Percentiles rank a stretch among this genome's conserved stretches.
Conservation (phyloP, 2,113 vertebrate genomes). For the Ploceus nigricollis region DNA sequence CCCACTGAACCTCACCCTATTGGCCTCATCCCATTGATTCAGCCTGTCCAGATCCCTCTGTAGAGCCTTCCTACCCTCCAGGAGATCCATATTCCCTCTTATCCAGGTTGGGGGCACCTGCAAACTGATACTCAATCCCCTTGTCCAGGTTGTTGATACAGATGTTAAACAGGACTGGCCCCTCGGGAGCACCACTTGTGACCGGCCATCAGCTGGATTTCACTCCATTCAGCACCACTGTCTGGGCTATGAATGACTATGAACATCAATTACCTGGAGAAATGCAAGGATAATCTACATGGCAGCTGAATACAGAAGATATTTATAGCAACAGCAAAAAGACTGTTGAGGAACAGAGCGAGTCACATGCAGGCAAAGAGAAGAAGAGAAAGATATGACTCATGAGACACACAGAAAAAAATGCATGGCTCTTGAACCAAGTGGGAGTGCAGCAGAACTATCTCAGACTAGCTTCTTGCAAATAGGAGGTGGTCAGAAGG, state of each 20-base stretch:
- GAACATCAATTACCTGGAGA: neutral
- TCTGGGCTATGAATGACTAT: neutral
- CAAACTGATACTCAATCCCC: neutral
- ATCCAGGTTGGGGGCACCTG: neutral
- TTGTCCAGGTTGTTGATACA: neutral
- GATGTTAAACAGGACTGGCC: neutral
- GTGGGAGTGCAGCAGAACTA: neutral
- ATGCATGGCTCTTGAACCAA: neutral
- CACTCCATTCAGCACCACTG: neutral
- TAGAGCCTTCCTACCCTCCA: neutral
- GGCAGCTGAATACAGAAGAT: constrained; percentile 4
- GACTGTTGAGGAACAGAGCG: neutral
- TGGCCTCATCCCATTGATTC: neutral
- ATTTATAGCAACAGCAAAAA: neutral
- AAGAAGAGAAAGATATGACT: neutral
- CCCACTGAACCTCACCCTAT: neutral
- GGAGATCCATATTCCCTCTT: neutral
- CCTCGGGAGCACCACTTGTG: neutral
- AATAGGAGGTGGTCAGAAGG: neutral
- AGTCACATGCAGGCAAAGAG: neutral
- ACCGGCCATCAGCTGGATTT: neutral
- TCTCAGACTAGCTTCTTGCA: neutral
- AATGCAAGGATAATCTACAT: neutral
- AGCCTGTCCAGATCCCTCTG: neutral
- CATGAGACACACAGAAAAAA: neutral